phyloP scores from a whole-genome alignment of 1,140 invertebrate species.

The Eumeta japonica region DNA sequence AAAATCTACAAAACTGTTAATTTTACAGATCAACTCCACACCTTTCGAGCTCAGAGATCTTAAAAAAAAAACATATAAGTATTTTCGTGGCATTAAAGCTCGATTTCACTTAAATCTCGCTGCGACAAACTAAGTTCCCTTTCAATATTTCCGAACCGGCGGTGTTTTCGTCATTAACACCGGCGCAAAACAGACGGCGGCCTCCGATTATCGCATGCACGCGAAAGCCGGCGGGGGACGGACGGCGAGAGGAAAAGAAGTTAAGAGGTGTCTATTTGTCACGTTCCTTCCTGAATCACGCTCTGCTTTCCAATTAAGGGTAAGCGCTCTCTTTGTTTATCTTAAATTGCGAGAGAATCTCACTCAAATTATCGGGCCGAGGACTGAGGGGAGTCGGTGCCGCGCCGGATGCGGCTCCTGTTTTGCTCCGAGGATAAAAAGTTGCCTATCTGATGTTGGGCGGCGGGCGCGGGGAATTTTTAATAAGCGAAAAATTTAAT shows the following conservation, averaged over 20 bases:
- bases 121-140: no score
- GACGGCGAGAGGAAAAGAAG: constrained; percentile 53
- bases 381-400: constrained; percentile 44
- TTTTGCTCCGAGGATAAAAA: constrained; percentile 47
- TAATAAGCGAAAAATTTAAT: constrained; percentile 59
- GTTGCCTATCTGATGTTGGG: constrained; percentile 41
- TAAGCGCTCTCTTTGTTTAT: constrained; percentile 57
- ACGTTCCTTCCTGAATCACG: constrained; percentile 54
- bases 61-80: no score
- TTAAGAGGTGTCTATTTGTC: constrained; percentile 58
- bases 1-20: no score
- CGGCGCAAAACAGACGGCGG: constrained; percentile 41
- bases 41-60: no score
- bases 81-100: no score
- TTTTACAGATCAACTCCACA: no score
- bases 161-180: not conserved
- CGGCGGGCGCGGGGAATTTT: constrained; percentile 51
- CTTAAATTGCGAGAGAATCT: constrained; percentile 58
- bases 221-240: no score
- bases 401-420: constrained; percentile 46
- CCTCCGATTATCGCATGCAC: constrained; percentile 29
- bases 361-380: constrained; percentile 55
- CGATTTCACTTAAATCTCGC: no score
- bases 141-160: no score
- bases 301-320: constrained; percentile 57